Percentiles rank a stretch among this genome's conserved stretches.
Conservation (phyloP, 2,888 invertebrate species). For the Nebria salina region DNA sequence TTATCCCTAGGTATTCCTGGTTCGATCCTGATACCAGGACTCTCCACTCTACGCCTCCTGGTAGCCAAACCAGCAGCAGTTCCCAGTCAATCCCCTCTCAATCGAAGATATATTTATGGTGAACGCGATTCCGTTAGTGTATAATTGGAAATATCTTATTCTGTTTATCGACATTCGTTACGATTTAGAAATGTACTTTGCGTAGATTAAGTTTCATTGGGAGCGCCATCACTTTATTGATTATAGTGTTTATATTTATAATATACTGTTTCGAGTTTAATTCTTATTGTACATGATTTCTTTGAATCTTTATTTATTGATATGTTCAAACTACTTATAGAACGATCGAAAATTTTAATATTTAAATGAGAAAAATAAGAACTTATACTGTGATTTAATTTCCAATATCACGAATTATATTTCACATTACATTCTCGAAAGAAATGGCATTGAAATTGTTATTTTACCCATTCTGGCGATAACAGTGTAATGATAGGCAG, state of each 20-base stretch:
- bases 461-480: neutral
- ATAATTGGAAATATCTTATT: slow-evolving; percentile 32
- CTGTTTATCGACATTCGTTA: slow-evolving; percentile 30
- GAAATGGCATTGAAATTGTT: neutral
- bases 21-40: neutral
- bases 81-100: slow-evolving; percentile 4
- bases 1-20: slow-evolving; percentile 26
- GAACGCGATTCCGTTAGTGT: slow-evolving; percentile 9
- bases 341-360: too few relatives aligned
- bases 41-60: neutral
- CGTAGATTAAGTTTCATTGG: neutral
- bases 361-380: neutral
- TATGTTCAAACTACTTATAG: too few relatives aligned
- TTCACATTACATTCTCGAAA: neutral
- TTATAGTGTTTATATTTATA: too few relatives aligned
- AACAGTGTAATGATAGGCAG: neutral
- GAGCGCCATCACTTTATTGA: neutral
- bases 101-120: neutral
- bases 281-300: too few relatives aligned
- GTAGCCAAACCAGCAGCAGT: slow-evolving; percentile 13
- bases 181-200: neutral
- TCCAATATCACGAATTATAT: neutral
- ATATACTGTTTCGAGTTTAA: too few relatives aligned
- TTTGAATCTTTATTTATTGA: too few relatives aligned
- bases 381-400: neutral